These are phyloP conservation scores for Tolmerus cingulatus DNA, from an alignment of 2,888 invertebrate genomes.

Conservation along the genomic window DNA sequence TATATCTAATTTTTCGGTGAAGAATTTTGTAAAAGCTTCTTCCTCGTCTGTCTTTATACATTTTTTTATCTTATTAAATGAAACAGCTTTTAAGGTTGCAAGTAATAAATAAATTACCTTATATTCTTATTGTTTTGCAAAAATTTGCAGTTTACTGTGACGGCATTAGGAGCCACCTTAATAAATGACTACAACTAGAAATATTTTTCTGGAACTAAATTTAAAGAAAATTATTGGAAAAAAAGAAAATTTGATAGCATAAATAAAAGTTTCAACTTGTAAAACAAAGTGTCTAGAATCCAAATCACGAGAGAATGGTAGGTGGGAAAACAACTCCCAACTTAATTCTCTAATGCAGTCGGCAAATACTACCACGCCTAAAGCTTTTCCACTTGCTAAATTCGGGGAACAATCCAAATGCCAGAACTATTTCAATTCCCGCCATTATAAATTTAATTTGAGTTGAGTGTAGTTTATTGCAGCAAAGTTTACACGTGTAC, in stretches of 20 bases:
- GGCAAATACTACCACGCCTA: background rate
- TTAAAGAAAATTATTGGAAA: background rate
- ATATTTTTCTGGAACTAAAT: background rate
- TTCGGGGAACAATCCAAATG: background rate
- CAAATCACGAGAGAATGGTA: background rate
- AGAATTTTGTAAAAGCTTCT: too few species aligned
- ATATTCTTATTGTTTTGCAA: too few species aligned
- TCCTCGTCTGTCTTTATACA: too few species aligned
- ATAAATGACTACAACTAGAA: too few species aligned
- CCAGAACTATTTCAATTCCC: background rate
- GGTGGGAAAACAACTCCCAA: background rate
- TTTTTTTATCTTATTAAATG: too few species aligned
- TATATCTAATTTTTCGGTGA: too few species aligned
- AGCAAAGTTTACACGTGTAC: background rate
- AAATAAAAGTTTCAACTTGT: background rate
- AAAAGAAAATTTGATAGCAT: background rate
- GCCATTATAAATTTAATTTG: background rate
- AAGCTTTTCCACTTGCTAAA: background rate
- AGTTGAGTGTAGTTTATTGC: background rate
- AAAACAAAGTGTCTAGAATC: background rate
- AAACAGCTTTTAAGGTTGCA: too few species aligned
- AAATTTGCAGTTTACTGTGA: too few species aligned
- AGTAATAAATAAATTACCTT: too few species aligned
- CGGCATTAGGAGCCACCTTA: too few species aligned
- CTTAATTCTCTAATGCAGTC: background rate